A percentile compares a stretch with the other conserved stretches of the same genome.
phyloP scores from a whole-genome alignment of 2,888 invertebrate genomes.

The Cataglyphis livida region DNA sequence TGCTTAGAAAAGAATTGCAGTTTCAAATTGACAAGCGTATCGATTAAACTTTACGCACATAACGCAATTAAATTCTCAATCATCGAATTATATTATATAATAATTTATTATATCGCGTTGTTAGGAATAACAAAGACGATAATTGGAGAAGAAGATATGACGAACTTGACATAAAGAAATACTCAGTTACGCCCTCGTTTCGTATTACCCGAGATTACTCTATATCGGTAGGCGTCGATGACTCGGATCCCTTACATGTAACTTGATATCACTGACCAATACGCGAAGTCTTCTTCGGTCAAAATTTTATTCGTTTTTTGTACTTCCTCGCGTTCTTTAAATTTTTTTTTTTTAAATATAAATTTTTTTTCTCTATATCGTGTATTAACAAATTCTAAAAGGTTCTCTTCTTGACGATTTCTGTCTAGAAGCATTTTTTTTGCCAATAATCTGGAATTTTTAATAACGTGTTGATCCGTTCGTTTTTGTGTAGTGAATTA shows the following conservation, averaged over 20 bases:
- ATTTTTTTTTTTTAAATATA: not conserved
- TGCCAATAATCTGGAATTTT: not conserved
- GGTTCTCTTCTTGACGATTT: not conserved
- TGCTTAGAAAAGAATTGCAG: not conserved
- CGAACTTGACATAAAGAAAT: conserved; percentile 59
- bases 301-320: conserved; percentile 26
- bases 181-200: conserved; percentile 66
- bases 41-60: not conserved
- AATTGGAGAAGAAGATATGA: conserved; percentile 38
- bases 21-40: not conserved
- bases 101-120: conserved; percentile 6
- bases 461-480: not conserved
- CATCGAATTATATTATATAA: not conserved
- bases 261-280: conserved; percentile 61
- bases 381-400: not conserved
- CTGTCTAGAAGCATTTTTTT: not conserved
- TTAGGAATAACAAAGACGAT: not conserved
- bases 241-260: conserved; percentile 77
- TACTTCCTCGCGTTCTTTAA: not conserved
- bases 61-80: not conserved
- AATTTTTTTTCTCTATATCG: not conserved
- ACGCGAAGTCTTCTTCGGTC: conserved; percentile 16
- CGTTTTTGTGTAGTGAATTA: not conserved
- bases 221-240: conserved; percentile 76
- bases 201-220: conserved; percentile 67